These are phyloP conservation scores for Amyelois transitella DNA, from an alignment of 1,140 invertebrate species.

Conservation along the genomic window DNA sequence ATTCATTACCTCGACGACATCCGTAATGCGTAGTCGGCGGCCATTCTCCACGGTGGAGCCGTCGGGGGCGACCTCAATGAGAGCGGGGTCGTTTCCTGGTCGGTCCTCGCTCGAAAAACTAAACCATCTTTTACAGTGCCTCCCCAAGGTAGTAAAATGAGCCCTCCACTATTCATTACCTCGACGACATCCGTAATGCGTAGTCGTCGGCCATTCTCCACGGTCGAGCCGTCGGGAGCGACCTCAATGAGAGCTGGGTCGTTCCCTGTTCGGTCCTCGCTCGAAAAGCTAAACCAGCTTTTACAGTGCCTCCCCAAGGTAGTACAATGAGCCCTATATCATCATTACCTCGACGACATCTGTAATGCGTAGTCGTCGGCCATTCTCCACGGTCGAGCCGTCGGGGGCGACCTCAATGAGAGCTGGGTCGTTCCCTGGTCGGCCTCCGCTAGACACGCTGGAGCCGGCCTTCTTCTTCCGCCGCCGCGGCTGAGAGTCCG, in stretches of 20 bases:
- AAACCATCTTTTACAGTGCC: background rate
- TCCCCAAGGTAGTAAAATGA: background rate
- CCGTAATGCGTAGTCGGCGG: conserved; percentile 76
- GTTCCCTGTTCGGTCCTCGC: conserved; percentile 63
- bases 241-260: conserved; percentile 77
- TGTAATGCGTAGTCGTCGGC: conserved; percentile 75
- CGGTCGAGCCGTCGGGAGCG: conserved; percentile 75
- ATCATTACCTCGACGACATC: conserved; percentile 78
- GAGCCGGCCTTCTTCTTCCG: conserved; percentile 89
- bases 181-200: conserved; percentile 78
- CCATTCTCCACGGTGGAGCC: conserved; percentile 76
- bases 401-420: conserved; percentile 78
- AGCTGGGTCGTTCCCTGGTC: conserved; percentile 72
- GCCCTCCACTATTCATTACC: conserved; percentile 46
- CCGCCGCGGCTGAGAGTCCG: conserved; percentile 90
- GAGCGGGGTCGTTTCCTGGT: conserved; percentile 70
- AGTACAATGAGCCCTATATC: background rate
- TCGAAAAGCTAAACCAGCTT: conserved; percentile 24
- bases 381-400: conserved; percentile 75
- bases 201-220: conserved; percentile 77
- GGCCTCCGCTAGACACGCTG: conserved; percentile 55
- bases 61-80: conserved; percentile 78
- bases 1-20: conserved; percentile 79
- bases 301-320: background rate
- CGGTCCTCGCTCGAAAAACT: conserved; percentile 58